Conservation (phyloP, 2,113 vertebrate species). For the Otus sunia region DNA sequence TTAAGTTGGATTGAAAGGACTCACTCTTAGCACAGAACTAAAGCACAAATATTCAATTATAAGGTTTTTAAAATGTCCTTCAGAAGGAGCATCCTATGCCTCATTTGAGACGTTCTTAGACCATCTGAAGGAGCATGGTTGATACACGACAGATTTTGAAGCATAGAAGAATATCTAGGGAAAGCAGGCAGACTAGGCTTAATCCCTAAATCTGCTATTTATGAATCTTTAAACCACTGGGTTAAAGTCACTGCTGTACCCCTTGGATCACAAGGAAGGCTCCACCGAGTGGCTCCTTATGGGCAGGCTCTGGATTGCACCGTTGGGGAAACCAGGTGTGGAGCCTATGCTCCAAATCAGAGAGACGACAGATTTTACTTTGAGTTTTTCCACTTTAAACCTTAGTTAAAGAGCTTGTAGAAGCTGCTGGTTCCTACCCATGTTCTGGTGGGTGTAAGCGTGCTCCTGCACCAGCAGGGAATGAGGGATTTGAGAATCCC, state of each 20-base stretch:
- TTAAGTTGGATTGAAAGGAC: not conserved
- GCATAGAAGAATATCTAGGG: not conserved
- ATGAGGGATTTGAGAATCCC: not conserved
- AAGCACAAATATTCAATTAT: not conserved
- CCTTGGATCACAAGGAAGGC: not conserved
- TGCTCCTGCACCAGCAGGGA: not conserved
- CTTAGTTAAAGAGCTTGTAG: not conserved
- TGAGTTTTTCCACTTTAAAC: not conserved
- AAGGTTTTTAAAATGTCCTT: not conserved
- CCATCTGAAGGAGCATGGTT: not conserved
- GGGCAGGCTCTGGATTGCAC: not conserved
- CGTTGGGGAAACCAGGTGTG: not conserved
- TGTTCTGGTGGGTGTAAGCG: too few relatives aligned
- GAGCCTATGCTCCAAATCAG: not conserved
- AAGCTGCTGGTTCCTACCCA: not conserved
- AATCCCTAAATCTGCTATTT: not conserved
- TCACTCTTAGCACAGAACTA: not conserved
- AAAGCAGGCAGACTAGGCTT: not conserved
- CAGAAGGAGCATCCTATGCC: not conserved
- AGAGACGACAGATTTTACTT: not conserved
- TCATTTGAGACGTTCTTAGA: not conserved
- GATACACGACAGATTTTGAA: not conserved
- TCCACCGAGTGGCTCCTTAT: not conserved
- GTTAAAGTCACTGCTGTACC: not conserved
- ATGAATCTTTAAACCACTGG: not conserved